Conservation (phyloP, 1,140 invertebrate species). For the Brachionus koreanus region DNA sequence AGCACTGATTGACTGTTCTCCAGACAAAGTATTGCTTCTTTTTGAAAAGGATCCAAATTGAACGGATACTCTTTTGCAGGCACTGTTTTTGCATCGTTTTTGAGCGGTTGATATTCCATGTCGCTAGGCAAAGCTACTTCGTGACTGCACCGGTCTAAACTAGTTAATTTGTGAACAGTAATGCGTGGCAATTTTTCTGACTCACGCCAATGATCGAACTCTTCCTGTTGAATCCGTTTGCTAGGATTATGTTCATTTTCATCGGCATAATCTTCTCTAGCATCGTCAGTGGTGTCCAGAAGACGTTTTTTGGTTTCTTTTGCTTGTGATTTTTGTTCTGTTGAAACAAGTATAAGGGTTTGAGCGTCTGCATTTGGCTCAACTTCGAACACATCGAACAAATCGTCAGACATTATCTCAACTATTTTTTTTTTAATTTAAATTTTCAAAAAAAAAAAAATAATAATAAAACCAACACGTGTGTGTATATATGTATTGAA, state of each 20-base stretch:
- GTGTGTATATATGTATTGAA: neutral
- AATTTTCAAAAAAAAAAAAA: constrained; percentile 4
- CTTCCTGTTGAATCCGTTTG: constrained; percentile 19
- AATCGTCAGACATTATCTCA: constrained; percentile 20
- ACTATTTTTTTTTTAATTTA: neutral
- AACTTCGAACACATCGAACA: constrained; percentile 43
- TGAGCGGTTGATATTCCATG: constrained; percentile 71
- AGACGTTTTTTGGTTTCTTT: neutral
- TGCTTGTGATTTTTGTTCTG: neutral
- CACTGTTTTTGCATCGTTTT: constrained; percentile 56
- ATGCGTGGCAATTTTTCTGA: constrained; percentile 39
- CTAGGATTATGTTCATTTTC: neutral
- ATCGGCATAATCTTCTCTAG: neutral
- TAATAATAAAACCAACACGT: neutral
- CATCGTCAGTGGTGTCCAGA: neutral
- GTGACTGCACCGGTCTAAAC: constrained; percentile 35
- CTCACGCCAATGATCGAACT: constrained; percentile 35
- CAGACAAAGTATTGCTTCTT: constrained; percentile 91
- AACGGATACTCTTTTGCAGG: constrained; percentile 91
- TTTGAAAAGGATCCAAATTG: constrained; percentile 94
- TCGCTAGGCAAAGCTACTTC: constrained; percentile 76
- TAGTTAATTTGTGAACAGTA: constrained; percentile 28
- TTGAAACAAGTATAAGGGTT: neutral
- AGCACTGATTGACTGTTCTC: constrained; percentile 95
- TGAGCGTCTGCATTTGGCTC: neutral